phyloP scores from a whole-genome alignment of 2,113 vertebrate genomes.

The Campylomormyrus tamandua region DNA sequence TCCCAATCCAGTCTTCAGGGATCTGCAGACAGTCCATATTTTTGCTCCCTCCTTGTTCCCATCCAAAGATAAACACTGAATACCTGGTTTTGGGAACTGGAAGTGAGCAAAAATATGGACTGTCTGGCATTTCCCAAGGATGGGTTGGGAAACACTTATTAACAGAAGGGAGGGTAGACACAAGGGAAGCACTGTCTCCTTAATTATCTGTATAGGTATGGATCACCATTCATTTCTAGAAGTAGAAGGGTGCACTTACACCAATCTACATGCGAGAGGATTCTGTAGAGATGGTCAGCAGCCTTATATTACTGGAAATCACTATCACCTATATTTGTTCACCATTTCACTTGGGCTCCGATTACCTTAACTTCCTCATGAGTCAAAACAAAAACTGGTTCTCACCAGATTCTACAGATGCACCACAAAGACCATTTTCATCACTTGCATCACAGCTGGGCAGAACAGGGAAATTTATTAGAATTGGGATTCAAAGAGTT shows the following conservation, averaged over 20 bases:
- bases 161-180: background rate
- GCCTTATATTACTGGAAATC: background rate
- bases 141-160: background rate
- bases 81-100: background rate
- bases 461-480: background rate
- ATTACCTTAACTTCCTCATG: background rate
- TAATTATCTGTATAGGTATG: background rate
- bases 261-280: background rate
- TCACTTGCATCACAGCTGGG: background rate
- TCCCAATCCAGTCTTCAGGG: background rate
- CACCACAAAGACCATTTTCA: background rate
- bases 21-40: background rate
- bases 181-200: background rate
- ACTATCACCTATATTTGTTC: background rate
- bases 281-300: background rate
- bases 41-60: background rate
- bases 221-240: background rate
- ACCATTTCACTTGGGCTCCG: background rate
- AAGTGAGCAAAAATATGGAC: background rate
- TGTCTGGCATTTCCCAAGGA: background rate
- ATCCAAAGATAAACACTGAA: background rate
- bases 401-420: background rate
- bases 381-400: background rate
- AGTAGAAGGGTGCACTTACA: background rate
- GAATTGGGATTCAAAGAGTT: background rate